These are phyloP conservation scores for Diloba caeruleocephala DNA, from an alignment of 2,888 invertebrate genomes.

Conservation along the genomic window DNA sequence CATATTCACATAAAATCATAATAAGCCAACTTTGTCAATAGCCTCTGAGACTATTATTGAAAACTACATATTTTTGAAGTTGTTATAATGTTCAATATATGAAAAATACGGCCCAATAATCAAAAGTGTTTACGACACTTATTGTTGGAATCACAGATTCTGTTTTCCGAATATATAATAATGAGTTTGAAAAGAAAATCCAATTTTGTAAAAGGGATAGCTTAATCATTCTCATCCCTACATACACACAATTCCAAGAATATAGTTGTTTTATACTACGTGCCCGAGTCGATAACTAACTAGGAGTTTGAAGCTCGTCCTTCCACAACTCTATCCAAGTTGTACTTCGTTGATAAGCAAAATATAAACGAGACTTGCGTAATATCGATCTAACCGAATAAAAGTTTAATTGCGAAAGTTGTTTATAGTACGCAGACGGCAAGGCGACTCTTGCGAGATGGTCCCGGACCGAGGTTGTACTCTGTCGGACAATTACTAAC, in stretches of 20 bases:
- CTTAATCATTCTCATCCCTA: neutral
- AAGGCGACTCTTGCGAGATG: slow-evolving; percentile 63
- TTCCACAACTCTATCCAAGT: slow-evolving; percentile 55
- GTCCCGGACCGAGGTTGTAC: slow-evolving; percentile 48
- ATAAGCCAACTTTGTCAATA: slow-evolving; percentile 83
- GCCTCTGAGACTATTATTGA: slow-evolving; percentile 67
- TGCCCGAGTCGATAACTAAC: slow-evolving; percentile 11
- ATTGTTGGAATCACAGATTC: slow-evolving; percentile 1
- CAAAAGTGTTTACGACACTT: slow-evolving; percentile 15
- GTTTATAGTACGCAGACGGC: slow-evolving; percentile 79
- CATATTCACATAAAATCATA: slow-evolving; percentile 82
- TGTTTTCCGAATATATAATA: no score
- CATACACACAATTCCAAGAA: slow-evolving; percentile 3
- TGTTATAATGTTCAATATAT: slow-evolving; percentile 41
- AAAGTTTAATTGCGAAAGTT: slow-evolving; percentile 87
- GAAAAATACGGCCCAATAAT: slow-evolving; percentile 30
- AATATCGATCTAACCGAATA: slow-evolving; percentile 80
- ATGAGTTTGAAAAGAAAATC: slow-evolving; percentile 9
- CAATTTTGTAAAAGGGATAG: neutral
- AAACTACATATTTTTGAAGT: slow-evolving; percentile 55
- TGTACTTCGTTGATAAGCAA: slow-evolving; percentile 70
- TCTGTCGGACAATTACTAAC: slow-evolving; percentile 64
- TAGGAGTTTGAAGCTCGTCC: slow-evolving; percentile 40
- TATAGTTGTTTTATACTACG: slow-evolving; percentile 18
- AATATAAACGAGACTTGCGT: slow-evolving; percentile 71